Base-by-base conservation (phyloP, 2,888 invertebrate genomes). In the Mystacides longicornis region DNA sequence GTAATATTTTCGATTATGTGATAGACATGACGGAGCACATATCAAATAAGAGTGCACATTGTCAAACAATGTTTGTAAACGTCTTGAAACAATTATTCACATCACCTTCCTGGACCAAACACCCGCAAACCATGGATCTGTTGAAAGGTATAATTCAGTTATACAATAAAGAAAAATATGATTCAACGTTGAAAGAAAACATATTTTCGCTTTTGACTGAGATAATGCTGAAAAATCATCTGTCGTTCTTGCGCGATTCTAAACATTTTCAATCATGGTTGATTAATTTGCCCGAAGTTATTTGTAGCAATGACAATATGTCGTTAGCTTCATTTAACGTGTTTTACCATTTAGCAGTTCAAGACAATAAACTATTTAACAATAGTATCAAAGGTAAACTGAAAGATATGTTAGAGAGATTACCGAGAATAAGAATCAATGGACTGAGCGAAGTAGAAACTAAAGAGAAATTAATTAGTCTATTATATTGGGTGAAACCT, bases 261-360 rank as follows among this genome's bases (percentile, higher is more conserved):
- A 66, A 71, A 33, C 66, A 67, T 23, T 83, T 79, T 65, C 67
- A 72, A 46, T 64, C 64, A 9, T 83, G 83, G 78, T 66, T 83
- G 1, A 67, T 68, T 55, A 74, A 74, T 55, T 66, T 85, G 59
- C 82, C 84, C 0, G 73, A 79, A 58, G 72, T 83, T 56, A 68
- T 86, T 49, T 69, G 71, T 7, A 66, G 80, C 56, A 69, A 74
- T n/a, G 65, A 72, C 42, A 71, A 67, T 49, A 62, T 85, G 5
- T 74, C 75, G 37, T 66, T 71, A 42, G 70, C 77, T 62, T 77
- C 79, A 2, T 66, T 85, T n/a, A 65, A 79, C 54, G 79, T 79
- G 4, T 70, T 85, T 58, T 75, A 80, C 16, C 73, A 75, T 59
- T 76, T 85, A 65, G 80, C 81, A 19, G 76, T 80, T 50, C 75